Percentiles rank a stretch among this genome's conserved stretches.
These are phyloP conservation scores for Balaenoptera acutorostrata DNA, from an alignment of 2,113 vertebrate species.

Conservation along the genomic window DNA sequence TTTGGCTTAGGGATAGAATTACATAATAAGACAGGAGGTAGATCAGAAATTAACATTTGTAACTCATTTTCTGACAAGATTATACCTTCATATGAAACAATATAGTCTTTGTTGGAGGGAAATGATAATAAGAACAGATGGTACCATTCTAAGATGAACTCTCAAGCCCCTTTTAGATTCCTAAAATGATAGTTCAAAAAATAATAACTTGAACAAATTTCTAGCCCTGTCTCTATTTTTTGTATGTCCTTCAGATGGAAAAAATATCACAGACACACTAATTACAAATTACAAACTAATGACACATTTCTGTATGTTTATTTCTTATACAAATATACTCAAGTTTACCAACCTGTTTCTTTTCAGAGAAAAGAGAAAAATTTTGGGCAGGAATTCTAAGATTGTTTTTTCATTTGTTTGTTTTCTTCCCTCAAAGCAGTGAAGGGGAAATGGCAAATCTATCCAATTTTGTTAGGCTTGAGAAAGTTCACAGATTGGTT, in stretches of 20 bases:
- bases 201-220: constrained; percentile 26
- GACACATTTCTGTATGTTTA: background rate
- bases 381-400: background rate
- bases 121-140: constrained; percentile 16
- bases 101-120: constrained; percentile 43
- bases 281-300: constrained; percentile 17
- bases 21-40: constrained; percentile 6
- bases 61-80: constrained; percentile 48
- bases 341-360: background rate
- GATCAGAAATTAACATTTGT: constrained; percentile 55
- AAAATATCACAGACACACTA: background rate
- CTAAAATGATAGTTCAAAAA: constrained; percentile 36
- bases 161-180: constrained; percentile 26
- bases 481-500: background rate
- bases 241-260: background rate
- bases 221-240: background rate
- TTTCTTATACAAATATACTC: background rate
- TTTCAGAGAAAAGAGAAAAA: background rate
- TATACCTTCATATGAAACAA: background rate
- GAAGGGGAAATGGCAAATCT: background rate
- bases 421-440: background rate
- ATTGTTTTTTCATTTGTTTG: background rate
- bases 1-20: constrained; percentile 51
- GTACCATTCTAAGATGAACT: constrained; percentile 35
- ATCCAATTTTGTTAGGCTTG: background rate